These are phyloP conservation scores for Nixonia krombeini DNA, from an alignment of 1,140 invertebrate species.

Conservation along the genomic window DNA sequence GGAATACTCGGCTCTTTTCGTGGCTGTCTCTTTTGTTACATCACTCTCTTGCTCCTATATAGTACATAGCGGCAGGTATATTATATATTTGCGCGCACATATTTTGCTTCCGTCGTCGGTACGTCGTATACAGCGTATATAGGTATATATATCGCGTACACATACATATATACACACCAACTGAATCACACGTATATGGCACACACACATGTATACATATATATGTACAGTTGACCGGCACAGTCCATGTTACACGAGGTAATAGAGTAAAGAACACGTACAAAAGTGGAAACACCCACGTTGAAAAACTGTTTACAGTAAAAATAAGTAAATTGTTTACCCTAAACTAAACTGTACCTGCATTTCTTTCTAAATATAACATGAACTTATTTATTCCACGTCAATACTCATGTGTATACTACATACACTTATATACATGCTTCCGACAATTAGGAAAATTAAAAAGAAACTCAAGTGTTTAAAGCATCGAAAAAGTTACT, in stretches of 20 bases:
- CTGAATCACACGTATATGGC: conserved; percentile 1
- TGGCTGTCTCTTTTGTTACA: conserved; percentile 65
- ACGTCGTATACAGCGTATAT: conserved; percentile 23
- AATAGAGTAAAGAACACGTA: conserved; percentile 7
- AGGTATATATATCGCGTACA: conserved; percentile 4
- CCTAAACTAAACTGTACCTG: too few species aligned
- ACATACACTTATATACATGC: too few species aligned
- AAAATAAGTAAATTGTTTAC: too few species aligned
- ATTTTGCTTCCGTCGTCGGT: conserved; percentile 37
- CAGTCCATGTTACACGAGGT: conserved; percentile 34
- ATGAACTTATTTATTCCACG: too few species aligned
- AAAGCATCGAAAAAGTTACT: too few species aligned
- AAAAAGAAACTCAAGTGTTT: too few species aligned
- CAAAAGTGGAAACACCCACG: conserved; percentile 38
- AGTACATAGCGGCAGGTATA: conserved; percentile 47
- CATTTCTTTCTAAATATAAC: too few species aligned
- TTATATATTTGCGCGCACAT: conserved; percentile 53
- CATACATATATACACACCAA: conserved; percentile 14
- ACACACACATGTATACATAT: conserved; percentile 3
- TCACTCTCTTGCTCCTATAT: conserved; percentile 61
- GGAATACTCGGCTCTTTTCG: conserved; percentile 55
- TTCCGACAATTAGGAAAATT: too few species aligned
- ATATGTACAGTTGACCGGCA: conserved; percentile 24
- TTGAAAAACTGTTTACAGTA: background rate
- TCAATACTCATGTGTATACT: too few species aligned